phyloP scores from a whole-genome alignment of 2,888 invertebrate genomes.

The Melanophora roralis region DNA sequence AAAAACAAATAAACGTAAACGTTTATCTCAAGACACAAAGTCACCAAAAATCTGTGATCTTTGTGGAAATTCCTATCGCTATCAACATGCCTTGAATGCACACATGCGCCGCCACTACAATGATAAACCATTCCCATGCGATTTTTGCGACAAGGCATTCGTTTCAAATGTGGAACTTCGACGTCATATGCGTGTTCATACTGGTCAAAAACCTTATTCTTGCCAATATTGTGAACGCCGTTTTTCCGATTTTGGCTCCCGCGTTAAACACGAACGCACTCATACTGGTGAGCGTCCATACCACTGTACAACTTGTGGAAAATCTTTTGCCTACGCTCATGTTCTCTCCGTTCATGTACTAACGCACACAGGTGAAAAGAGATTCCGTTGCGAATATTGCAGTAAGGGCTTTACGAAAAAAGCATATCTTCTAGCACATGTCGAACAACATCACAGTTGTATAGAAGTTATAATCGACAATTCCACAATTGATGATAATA shows the following conservation, averaged over 20 bases:
- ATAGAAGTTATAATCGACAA: slow-evolving; percentile 16
- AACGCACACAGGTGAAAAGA: slow-evolving; percentile 76
- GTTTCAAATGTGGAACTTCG: slow-evolving; percentile 76
- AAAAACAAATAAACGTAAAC: slow-evolving; percentile 49
- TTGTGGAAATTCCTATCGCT: slow-evolving; percentile 76
- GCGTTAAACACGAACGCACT: slow-evolving; percentile 77
- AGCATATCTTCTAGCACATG: slow-evolving; percentile 71
- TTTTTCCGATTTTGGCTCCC: slow-evolving; percentile 77
- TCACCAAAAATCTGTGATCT: slow-evolving; percentile 75
- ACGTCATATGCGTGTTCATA: slow-evolving; percentile 77
- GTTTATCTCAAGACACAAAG: slow-evolving; percentile 59
- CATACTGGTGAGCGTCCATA: slow-evolving; percentile 77
- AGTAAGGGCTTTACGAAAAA: slow-evolving; percentile 76
- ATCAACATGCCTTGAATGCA: slow-evolving; percentile 75
- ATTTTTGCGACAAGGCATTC: slow-evolving; percentile 76
- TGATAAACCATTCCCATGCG: slow-evolving; percentile 73
- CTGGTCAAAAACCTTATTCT: slow-evolving; percentile 76
- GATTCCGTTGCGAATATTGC: slow-evolving; percentile 73
- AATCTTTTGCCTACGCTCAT: slow-evolving; percentile 76
- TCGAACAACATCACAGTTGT: slow-evolving; percentile 68
- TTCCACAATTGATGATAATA: slow-evolving; percentile 6
- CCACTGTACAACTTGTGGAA: slow-evolving; percentile 72
- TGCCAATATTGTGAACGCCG: slow-evolving; percentile 75
- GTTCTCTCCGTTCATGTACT: slow-evolving; percentile 74
- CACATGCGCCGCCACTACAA: slow-evolving; percentile 77